Base-by-base conservation (phyloP, 2,888 invertebrate species). In the Iphiclides podalirius region DNA sequence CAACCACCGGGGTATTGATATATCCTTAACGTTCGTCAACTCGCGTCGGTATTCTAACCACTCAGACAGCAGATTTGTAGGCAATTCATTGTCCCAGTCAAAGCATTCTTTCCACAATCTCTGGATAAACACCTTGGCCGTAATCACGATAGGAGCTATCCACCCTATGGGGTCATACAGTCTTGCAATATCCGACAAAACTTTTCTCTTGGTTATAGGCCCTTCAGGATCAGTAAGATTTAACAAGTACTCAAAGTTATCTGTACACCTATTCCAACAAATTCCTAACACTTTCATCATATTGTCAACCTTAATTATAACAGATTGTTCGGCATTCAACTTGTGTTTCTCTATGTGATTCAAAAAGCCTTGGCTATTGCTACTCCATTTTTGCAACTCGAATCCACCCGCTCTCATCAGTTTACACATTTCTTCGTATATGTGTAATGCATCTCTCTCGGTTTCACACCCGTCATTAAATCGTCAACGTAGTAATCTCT, bases 81-180 rank as follows among this genome's bases (percentile, higher is more conserved):
- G 14, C 0, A 53, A 14, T 9, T 33, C 23, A 1, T 54, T 49
- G 35, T 55, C 51, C 51, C 55, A 55, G n/a, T 9, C 7, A 7
- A 55, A 34, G 14, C 34, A 17, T 16, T 15, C 7, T n/a, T 33
- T 26, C 54, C 52, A 57, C 7, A 57, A 12, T 40, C 43, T 52
- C 37, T 54, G 54, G 7, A 54, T 46, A 50, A 55, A 58, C 23
- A 43, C 47, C 28, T 55, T 60, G 1, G 56, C 56, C 12, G 6
- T 52, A 9, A 55, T 16, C 1, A 53, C 42, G 6, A 47, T 43
- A 3, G 60, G 55, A 4, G 55, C 52, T 31, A 59, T 43, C 58
- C 57, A 58, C 13, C 59, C 55, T 16, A 59, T 28, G 1, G 57
- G 58, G 20, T 59, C 58, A 35, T 52, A 61, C 4, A 55, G 31